Base-by-base conservation (phyloP, 2,113 vertebrate genomes). In the Chloropsis hardwickii region DNA sequence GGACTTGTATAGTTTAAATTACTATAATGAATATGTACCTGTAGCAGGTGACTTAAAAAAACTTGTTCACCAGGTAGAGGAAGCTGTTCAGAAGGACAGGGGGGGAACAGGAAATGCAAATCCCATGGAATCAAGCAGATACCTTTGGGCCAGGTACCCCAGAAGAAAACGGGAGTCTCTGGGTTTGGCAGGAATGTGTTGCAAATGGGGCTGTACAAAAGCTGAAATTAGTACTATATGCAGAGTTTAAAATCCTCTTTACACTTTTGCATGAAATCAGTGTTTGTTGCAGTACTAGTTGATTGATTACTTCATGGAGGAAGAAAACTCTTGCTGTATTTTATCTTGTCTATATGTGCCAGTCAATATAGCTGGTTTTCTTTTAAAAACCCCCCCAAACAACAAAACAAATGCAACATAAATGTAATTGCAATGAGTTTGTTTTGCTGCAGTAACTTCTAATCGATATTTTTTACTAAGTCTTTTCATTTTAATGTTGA, bases 131-230 rank as follows among this genome's bases (percentile, higher is more conserved):
- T 92, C 76, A 31, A 86, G 79, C 53, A 71, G 58, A 80, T 93
- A 94, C 12, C 91, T 96, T 64, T 97, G 97, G 98, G 92, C 90
- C 56, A 77, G 71, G 20, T 71, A 95, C 33, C 96, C 97, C 58
- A 98, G 97, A 79, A 97, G 92, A 91, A 99, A 98, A 97, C 98
- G 98, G n/a, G 98, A 98, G 82, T 98, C 98, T 53, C 76, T 98
- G 80, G 98, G 98, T 13, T 95, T 99, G 73, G 98, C 99, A 4
- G 98, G 97, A 65, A 98, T 98, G 93, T 99, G 99, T 96, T 99
- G 99, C 44, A 98, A 82, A 94, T 98, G 98, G 96, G 99, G 99
- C 45, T 99, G 99, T 94, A 99, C 98, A 22, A 99, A 98, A 96
- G 97, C 98, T 47, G 98, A 99, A 90, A 99, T 99, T 11, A 98